Conservation (phyloP, 2,113 vertebrate genomes). For the Picathartes gymnocephalus region DNA sequence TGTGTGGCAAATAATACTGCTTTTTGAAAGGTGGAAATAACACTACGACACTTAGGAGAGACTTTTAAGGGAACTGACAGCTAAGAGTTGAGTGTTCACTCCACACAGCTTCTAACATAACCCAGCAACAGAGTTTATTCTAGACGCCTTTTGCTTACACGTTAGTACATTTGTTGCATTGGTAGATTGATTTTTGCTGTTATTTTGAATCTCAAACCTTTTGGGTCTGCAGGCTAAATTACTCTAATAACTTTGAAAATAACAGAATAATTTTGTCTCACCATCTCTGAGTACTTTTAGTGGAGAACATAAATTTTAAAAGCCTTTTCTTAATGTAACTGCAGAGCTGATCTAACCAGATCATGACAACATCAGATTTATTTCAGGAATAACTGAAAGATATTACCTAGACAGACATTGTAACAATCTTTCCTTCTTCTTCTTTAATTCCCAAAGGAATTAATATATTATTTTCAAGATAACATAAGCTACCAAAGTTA, state of each 20-base stretch:
- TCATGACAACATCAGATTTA: background rate
- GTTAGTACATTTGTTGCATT: fast-evolving
- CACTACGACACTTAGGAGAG: too few species aligned
- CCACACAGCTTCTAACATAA: background rate
- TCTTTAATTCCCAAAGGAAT: background rate
- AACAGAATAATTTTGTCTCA: background rate
- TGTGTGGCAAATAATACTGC: background rate
- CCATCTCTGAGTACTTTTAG: background rate
- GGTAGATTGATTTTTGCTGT: background rate
- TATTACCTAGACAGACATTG: background rate
- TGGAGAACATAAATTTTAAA: background rate
- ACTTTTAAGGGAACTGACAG: background rate
- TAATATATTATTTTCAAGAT: background rate
- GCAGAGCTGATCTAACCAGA: background rate
- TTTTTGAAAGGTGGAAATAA: background rate
- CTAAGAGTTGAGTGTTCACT: background rate
- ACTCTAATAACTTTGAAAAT: background rate
- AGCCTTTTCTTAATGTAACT: background rate
- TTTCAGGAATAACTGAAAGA: background rate
- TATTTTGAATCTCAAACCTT: background rate
- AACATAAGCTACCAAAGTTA: background rate
- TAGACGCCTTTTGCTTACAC: background rate
- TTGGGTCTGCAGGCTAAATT: background rate
- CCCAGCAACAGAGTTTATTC: background rate
- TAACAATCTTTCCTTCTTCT: background rate